Evolutionary conservation across 1,140 invertebrate species (phyloP), one percentile per base, ranked within the genome.

Genomic region (Nephotettix cincticeps): DNA sequence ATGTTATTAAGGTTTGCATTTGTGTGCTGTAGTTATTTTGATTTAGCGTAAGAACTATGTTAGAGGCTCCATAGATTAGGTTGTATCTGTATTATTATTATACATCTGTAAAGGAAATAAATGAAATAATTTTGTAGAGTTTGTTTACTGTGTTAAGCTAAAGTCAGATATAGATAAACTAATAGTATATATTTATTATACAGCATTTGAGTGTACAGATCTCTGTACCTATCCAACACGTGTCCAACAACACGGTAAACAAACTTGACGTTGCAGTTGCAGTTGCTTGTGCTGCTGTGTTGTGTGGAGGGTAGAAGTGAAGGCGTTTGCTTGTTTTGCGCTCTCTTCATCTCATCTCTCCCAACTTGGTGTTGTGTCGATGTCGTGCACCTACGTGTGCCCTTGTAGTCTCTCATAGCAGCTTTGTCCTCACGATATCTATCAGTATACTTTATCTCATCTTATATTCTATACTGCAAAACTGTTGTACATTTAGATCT

Each of bases 11-110:
- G 21, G 25, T 25, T 61, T 61, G n/a, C 56, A 61, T 61, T 61
- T 28, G 56, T 61, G 56, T 61, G 56, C 21, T 61, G 9, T 61
- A 61, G 56, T 27, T 27, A 61, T 27, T 54, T 11, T 6, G 17
- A 9, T 40, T 54, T 11, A 54, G 6, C 23, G 47, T 6, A 54
- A 54, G 21, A 6, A 61, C n/a, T 28, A 11, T 14, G 27, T 29
- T 61, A 29, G 13, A 61, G 56, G 56, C 56, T 61, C 56, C 56
- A 61, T 61, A 61, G 56, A 61, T 29, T 61, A 61, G 56, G 27
- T 61, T 25, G 4, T 27, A 23, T 9, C 4, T 51, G 21, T 51
- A n/a, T 51, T 21, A n/a, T 51, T 51, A 21, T 19, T 9, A 40
- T 40, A 40, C n/a, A n/a, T n/a, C 36, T 40, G 36, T 40, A 40